Percentiles rank a stretch among this genome's conserved stretches.
Evolutionary conservation across 1,140 invertebrate genomes (phyloP).

Genomic region (Lepidurus packardi): DNA sequence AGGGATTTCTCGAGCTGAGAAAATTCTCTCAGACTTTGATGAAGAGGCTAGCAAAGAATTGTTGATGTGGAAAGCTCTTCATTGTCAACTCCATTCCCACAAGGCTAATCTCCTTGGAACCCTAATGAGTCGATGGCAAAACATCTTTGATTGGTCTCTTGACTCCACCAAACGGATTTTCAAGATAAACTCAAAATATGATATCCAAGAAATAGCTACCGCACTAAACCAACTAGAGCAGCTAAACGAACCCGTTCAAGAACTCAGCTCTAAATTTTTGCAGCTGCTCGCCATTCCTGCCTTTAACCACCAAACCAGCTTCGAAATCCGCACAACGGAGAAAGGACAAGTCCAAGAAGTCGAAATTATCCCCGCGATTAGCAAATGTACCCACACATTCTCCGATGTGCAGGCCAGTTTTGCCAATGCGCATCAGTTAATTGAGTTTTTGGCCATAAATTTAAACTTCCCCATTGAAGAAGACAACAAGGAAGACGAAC

Average conservation of each 20-base stretch:
- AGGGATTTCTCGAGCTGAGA: conserved; percentile 48
- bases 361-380: conserved; percentile 44
- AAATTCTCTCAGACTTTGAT: conserved; percentile 47
- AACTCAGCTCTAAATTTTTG: conserved; percentile 24
- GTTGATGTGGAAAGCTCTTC: conserved; percentile 45
- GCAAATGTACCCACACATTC: conserved; percentile 48
- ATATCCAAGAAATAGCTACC: conserved; percentile 25
- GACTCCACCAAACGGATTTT: not conserved
- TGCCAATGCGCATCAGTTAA: conserved; percentile 54
- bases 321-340: conserved; percentile 47
- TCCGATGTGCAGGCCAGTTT: conserved; percentile 49
- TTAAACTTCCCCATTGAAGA: conserved; percentile 55
- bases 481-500: conserved; percentile 45
- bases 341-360: conserved; percentile 36
- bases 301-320: conserved; percentile 51
- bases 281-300: conserved; percentile 41
- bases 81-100: conserved; percentile 1
- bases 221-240: conserved; percentile 1
- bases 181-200: not conserved
- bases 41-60: conserved; percentile 47
- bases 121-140: conserved; percentile 26
- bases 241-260: not conserved
- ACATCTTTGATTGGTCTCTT: conserved; percentile 21
- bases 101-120: conserved; percentile 19
- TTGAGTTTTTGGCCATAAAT: conserved; percentile 55